phyloP scores from a whole-genome alignment of 1,140 invertebrate genomes.

The Metaphire vulgaris region DNA sequence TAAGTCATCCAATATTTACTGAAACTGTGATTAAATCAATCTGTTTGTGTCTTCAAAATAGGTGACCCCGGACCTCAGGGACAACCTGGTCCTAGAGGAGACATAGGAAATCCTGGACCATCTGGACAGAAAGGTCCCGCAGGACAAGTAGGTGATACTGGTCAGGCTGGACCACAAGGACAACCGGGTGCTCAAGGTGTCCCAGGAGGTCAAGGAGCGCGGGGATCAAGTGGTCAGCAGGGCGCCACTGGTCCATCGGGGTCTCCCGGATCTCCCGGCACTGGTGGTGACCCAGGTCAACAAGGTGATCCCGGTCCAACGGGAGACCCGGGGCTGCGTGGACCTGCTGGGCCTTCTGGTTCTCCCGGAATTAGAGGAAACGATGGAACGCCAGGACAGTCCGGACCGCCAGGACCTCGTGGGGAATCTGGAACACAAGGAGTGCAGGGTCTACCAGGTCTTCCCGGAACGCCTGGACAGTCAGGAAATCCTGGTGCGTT shows the following conservation, averaged over 20 bases:
- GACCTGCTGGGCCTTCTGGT: neutral
- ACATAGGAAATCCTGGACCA: slow-evolving; percentile 15
- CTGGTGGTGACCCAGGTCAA: neutral
- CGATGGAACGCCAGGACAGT: slow-evolving; percentile 32
- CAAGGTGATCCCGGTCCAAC: neutral
- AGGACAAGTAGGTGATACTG: slow-evolving; percentile 13
- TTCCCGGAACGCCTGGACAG: slow-evolving; percentile 53
- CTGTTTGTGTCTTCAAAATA: slow-evolving; percentile 3
- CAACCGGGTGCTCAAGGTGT: slow-evolving; percentile 54
- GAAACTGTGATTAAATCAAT: no score
- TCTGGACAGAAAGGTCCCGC: slow-evolving; percentile 10
- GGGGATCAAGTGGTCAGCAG: slow-evolving; percentile 67
- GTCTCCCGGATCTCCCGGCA: slow-evolving; percentile 35
- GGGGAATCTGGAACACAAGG: slow-evolving; percentile 19
- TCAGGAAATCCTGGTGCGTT: slow-evolving; percentile 29
- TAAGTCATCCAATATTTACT: no score
- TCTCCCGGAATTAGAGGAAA: neutral
- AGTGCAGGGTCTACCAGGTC: slow-evolving; percentile 48
- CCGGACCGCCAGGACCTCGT: slow-evolving; percentile 32
- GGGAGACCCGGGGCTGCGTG: neutral
- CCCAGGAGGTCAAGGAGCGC: slow-evolving; percentile 76
- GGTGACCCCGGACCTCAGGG: slow-evolving; percentile 7
- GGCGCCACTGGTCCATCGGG: slow-evolving; percentile 41
- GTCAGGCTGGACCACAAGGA: slow-evolving; percentile 13
- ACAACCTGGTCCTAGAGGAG: slow-evolving; percentile 4